Conservation (phyloP, 2,888 invertebrate species). For the Ariolimax columbianus region DNA sequence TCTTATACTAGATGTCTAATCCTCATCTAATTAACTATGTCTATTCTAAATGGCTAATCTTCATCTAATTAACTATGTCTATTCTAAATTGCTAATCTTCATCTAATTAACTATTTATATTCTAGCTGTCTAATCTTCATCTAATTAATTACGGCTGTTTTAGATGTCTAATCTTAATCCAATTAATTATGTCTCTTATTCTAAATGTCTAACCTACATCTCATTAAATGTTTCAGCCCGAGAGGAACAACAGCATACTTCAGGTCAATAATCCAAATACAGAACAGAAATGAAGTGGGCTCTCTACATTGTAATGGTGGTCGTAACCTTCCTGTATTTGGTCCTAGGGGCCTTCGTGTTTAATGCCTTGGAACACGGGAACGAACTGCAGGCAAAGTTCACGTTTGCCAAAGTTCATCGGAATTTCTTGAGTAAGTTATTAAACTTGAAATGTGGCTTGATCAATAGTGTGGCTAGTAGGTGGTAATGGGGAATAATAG, state of each 20-base stretch:
- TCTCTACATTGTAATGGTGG: conserved; percentile 42
- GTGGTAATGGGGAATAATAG: too few relatives aligned
- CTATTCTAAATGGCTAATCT: too few relatives aligned
- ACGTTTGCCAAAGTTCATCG: conserved; percentile 17
- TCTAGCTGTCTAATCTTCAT: too few relatives aligned
- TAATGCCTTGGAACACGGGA: conserved; percentile 31
- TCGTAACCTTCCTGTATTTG: conserved; percentile 37
- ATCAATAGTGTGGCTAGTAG: too few relatives aligned
- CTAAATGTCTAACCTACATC: neutral
- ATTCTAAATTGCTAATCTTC: too few relatives aligned
- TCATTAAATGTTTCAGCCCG: neutral
- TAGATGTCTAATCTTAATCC: too few relatives aligned
- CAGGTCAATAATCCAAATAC: neutral
- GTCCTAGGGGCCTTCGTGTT: conserved; percentile 47
- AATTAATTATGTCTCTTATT: neutral
- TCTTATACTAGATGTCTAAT: too few relatives aligned
- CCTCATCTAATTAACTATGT: too few relatives aligned
- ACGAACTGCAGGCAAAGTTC: conserved; percentile 12
- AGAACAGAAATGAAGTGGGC: conserved; percentile 35
- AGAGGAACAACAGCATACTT: neutral
- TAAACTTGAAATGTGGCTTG: neutral
- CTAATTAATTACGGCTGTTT: too few relatives aligned
- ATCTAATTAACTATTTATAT: too few relatives aligned
- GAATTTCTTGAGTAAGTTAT: conserved; percentile 39
- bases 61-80: too few relatives aligned